A percentile compares a stretch with the other conserved stretches of the same genome.
phyloP scores from a whole-genome alignment of 2,888 invertebrate genomes.

The Dilophus febrilis region DNA sequence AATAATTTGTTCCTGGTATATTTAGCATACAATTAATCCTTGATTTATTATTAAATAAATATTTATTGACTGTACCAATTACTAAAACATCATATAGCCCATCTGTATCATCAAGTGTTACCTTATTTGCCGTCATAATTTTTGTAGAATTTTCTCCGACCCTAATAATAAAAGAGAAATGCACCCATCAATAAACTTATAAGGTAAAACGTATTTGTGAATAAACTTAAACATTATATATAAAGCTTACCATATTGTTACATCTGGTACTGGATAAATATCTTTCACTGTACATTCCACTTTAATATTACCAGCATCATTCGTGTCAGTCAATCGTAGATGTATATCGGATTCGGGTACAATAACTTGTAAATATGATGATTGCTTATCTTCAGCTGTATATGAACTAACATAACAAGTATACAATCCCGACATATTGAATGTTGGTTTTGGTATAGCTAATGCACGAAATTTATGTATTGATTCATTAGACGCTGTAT shows the following conservation, averaged over 20 bases:
- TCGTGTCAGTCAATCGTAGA: conserved; percentile 25
- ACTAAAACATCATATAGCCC: too few relatives aligned
- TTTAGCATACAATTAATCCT: too few relatives aligned
- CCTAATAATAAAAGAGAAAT: too few relatives aligned
- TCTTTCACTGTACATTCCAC: conserved; percentile 28
- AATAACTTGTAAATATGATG: conserved; percentile 15
- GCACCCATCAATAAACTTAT: too few relatives aligned
- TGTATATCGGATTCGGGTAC: conserved; percentile 30
- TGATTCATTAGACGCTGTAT: conserved; percentile 45
- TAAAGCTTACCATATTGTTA: conserved; percentile 29
- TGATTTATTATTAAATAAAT: too few relatives aligned
- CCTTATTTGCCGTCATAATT: too few relatives aligned
- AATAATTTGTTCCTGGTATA: too few relatives aligned
- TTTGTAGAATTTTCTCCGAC: too few relatives aligned
- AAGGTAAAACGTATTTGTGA: too few relatives aligned
- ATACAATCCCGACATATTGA: conserved; percentile 54
- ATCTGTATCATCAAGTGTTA: too few relatives aligned
- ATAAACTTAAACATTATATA: too few relatives aligned
- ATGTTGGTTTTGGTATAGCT: conserved; percentile 46
- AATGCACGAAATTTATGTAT: conserved; percentile 54
- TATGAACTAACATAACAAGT: conserved; percentile 44
- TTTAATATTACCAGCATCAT: conserved; percentile 6
- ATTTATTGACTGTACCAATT: too few relatives aligned
- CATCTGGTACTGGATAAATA: conserved; percentile 26
- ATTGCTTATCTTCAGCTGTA: conserved; percentile 29